Evolutionary conservation across 2,113 vertebrate genomes (phyloP), one percentile per base, ranked within the genome.

Genomic region (Capra hircus): DNA sequence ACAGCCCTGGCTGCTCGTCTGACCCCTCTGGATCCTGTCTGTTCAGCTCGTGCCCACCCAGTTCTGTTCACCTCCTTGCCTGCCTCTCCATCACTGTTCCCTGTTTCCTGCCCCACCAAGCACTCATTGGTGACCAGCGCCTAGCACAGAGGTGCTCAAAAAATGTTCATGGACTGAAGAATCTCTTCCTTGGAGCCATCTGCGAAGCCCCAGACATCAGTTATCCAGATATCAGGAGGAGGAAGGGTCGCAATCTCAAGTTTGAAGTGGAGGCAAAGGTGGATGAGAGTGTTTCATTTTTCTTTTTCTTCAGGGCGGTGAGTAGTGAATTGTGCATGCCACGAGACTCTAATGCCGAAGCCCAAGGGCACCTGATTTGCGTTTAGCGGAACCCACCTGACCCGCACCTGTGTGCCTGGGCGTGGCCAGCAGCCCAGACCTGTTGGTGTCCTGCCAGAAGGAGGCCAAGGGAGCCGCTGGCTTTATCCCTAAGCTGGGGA

Each of bases 1-100:
- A 3, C 11, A 28, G 2, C 25, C 83, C 16, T 1, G 59, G 14
- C 27, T 36, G 13, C 45, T 36, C 2, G 0, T 19, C 30, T 16
- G 55, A 19, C 30, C 33, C 30, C 25, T 62, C 33, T 7, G 36
- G 14, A 2, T 36, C 27, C 71, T 43, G 11, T 36, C 50, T 59
- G 43, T 16, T 25, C 19, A 59, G 50, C 67, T 67, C 14, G 5
- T 3, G 4, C 52, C 19, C 55, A n/a, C 12, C 17, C 28, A 9
- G 30, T 48, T 77, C 88, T 45, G 13, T n/a, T 40, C 25, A n/a
- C 19, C 36, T 78, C 52, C 52, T 50, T 50, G 55, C 21, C 48
- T 40, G 9, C 59, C 23, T 23, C 15, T 40, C 30, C 0, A 21
- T 27, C 19, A 0, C 16, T 11, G 28, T 1, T 11, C 6, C 90